Evolutionary conservation across 2,888 invertebrate genomes (phyloP), one percentile per base, ranked within the genome.

Genomic region (Tetramorium bicarinatum): DNA sequence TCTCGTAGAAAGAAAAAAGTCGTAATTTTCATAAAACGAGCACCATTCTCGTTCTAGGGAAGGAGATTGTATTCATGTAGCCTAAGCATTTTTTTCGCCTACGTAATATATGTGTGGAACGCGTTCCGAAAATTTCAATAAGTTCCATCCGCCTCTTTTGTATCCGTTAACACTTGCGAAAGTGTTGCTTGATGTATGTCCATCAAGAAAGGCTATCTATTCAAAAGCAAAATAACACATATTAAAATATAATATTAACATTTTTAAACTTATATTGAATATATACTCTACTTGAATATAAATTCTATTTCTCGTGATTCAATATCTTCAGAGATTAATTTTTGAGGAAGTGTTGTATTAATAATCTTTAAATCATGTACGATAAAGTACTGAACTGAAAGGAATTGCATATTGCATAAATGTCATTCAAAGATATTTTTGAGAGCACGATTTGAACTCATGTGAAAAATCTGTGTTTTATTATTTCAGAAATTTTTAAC

Each of bases 21-120:
- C 2, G 15, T 21, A 54, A 11, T 4, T 74, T 61, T 61, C 38
- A 34, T 85, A 71, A 85, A 72, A 66, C 44, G 11, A 61, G 18
- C 79, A 76, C 80, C 69, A 80, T 87, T 76, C 56, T 72, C 82
- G 75, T 87, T 87, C 67, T 38, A 41, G 8, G 21, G 54, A 21
- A 59, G 69, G 62, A 74, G 69, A 82, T 82, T 82, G 64, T 52
- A 47, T 83, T 80, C 72, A 66, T 25, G 3, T 38, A 25, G 18
- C 9, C 25, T 29, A 25, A 74, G 15, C 13, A 38, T 49, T 34
- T 34, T 34, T 34, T 34, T 64, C 7, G 11, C 15, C 21, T 21
- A 47, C 11, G 11, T 34, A 52, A 47, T 6, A 44, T 52, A 66
- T 21, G 21, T 61, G 47, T n/a, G 15, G 18, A 3, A 41, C 15